A percentile compares a stretch with the other conserved stretches of the same genome.
These are phyloP conservation scores for Melangyna quadrimaculata DNA, from an alignment of 2,888 invertebrate genomes.

Conservation along the genomic window DNA sequence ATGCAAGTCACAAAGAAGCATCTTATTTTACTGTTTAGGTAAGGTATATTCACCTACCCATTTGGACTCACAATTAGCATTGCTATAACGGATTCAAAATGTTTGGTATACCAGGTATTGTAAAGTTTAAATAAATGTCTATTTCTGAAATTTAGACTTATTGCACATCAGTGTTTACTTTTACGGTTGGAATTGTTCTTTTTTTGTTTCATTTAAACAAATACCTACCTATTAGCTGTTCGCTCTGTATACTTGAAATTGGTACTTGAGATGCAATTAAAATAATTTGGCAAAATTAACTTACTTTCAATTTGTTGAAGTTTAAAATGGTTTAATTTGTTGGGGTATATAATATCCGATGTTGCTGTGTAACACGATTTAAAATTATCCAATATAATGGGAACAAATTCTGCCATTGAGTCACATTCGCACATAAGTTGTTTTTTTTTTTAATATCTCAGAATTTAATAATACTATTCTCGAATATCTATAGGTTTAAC, in stretches of 20 bases:
- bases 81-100: background rate
- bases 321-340: conserved; percentile 28
- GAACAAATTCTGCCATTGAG: conserved; percentile 47
- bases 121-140: no score
- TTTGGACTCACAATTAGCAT: background rate
- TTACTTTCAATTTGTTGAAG: conserved; percentile 45
- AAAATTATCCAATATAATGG: conserved; percentile 43
- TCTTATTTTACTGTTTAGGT: background rate
- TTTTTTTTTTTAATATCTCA: background rate
- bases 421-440: background rate
- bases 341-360: conserved; percentile 25
- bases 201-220: no score
- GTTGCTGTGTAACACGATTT: conserved; percentile 41
- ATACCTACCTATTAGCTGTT: no score
- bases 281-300: background rate
- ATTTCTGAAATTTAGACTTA: no score
- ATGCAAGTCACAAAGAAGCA: background rate
- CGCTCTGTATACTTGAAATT: no score
- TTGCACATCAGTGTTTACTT: no score
- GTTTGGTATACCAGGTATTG: background rate
- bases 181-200: no score
- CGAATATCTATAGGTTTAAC: background rate
- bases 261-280: background rate
- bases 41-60: background rate
- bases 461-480: background rate